Base-by-base conservation (phyloP, 2,888 invertebrate species). In the Cerceris rybyensis region DNA sequence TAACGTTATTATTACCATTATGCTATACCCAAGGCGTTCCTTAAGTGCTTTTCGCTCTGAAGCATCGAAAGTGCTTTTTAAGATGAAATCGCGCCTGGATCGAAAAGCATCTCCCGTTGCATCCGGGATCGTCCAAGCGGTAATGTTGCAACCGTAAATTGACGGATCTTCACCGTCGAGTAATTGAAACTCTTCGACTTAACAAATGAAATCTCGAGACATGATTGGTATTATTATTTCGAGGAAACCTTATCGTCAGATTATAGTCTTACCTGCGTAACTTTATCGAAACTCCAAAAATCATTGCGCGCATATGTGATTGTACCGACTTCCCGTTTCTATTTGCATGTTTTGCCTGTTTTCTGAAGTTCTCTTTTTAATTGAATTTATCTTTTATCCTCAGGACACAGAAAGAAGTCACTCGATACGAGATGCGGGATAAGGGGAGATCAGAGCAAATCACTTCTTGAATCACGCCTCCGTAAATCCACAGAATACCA, bases 1-100 rank as follows among this genome's bases (percentile, higher is more conserved):
- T 85, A 86, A 86, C 85, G 77, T 85, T 85, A 84, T 85, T 85
- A 85, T 85, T 85, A 83, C 76, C 60, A 85, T 85, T 83, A 83
- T 57, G 17, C 65, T 50, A 50, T 63, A 75, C 82, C 84, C 77
- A 84, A 77, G 84, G 86, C 84, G 77, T 75, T 75, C 78, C 78
- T 64, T 72, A 79, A 85, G 80, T 77, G 85, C 84, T 76, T 82
- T 70, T 82, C 82, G 78, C 82, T 86, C 78, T 64, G 66, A 67
- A 82, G 78, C 70, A 84, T 86, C 82, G 78, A 84, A 82, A 82
- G 78, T 80, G 71, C 80, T 84, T 86, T 85, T 85, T 76, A 84
- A 85, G 85, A 85, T 85, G 85, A 75, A 75, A 85, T 86, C 86
- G 80, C 85, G 84, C 80, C 86, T 77, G 72, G 71, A 70, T 77